Base-by-base conservation (phyloP, 1,140 invertebrate species). In the Drosophila tropicalis region DNA sequence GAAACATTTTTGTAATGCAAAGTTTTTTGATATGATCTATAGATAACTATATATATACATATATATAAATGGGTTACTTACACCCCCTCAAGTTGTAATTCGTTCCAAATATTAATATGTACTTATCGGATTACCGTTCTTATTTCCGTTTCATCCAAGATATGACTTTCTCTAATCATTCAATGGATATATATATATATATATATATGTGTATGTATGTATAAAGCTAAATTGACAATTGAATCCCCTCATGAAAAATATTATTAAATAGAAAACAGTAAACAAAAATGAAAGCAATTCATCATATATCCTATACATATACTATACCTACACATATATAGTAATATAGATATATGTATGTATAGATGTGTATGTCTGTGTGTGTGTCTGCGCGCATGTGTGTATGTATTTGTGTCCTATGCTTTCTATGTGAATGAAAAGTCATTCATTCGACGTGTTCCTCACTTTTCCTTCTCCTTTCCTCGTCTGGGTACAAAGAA, bases 21-120 rank as follows among this genome's bases (percentile, higher is more conserved):
- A 17, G 15, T 19, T 64, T 63, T 65, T 65, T 55, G 32, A 55
- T 65, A 65, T 65, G 51, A 58, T 55, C 51, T 55, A 39, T 39
- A 39, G 36, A 39, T 51, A 51, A 3, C 57, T 62, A 62, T 62
- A 62, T 64, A 66, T 72, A 60, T 65, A 65, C 60, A 73, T 73
- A 73, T 51, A 73, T 57, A 73, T 72, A 44, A 15, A 44, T 15
- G 41, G 17, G 29, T 29, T 29, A 6, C 29, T 29, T 29, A 29
- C 29, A n/a, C 29, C 29, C 29, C 29, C 29, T 5, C 36, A 39
- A 39, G 10, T 13, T 39, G 36, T n/a, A 39, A 39, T 39, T 39
- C 12, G 36, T 39, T 39, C 36, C 36, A 39, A 39, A 13, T 39
- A 39, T 39, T 13, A 3, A 2, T 39, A 39, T 39, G 36, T 39